These are phyloP conservation scores for Drosophila tristis DNA, from an alignment of 1,140 invertebrate genomes.

Conservation along the genomic window DNA sequence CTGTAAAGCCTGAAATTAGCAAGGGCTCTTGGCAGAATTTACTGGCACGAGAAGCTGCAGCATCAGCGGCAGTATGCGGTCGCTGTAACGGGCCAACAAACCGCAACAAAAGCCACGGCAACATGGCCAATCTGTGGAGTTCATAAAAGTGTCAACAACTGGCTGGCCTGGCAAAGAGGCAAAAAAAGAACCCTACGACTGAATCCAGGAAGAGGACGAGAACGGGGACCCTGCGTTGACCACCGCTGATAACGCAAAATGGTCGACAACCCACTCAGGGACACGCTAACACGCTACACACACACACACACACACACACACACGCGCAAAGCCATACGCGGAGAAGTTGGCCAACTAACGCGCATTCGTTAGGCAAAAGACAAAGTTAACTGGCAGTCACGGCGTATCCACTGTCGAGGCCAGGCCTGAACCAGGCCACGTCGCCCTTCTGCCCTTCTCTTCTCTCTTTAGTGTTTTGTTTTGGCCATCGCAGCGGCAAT, in stretches of 20 bases:
- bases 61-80: constrained; percentile 43
- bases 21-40: constrained; percentile 33
- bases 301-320: constrained; percentile 14
- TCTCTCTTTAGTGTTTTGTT: constrained; percentile 53
- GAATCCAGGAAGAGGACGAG: constrained; percentile 35
- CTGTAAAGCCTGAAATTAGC: constrained; percentile 55
- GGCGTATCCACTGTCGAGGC: constrained; percentile 15
- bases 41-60: constrained; percentile 13
- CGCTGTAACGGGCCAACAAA: constrained; percentile 66
- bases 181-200: constrained; percentile 28
- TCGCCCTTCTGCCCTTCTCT: background rate
- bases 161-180: constrained; percentile 42
- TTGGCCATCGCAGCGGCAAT: constrained; percentile 56
- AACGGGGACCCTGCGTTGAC: constrained; percentile 63
- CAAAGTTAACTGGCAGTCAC: constrained; percentile 74
- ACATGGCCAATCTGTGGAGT: constrained; percentile 80
- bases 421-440: no score
- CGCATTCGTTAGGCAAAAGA: constrained; percentile 67
- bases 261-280: constrained; percentile 29
- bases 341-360: constrained; percentile 56
- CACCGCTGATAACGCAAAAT: constrained; percentile 79
- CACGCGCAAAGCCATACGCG: background rate
- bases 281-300: background rate
- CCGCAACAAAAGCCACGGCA: constrained; percentile 79
- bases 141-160: constrained; percentile 82